phyloP scores from a whole-genome alignment of 2,888 invertebrate genomes.

The Apotomis capreana region DNA sequence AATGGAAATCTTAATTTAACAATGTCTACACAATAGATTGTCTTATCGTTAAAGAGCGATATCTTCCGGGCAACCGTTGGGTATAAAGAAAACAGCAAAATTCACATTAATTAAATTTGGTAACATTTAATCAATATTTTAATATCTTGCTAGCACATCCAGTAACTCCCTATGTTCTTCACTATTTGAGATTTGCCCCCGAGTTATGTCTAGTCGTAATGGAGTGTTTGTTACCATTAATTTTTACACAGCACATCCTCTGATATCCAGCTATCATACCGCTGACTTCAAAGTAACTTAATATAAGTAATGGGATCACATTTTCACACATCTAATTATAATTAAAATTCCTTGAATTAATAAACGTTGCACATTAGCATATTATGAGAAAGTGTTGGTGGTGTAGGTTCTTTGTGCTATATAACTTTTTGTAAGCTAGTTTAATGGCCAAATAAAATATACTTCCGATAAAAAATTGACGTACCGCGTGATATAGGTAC shows the following conservation, averaged over 20 bases:
- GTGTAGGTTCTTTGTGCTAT: background rate
- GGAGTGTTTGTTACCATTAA: constrained; percentile 74
- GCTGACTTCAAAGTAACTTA: constrained; percentile 22
- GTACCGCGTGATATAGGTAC: background rate
- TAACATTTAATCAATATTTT: too few relatives aligned
- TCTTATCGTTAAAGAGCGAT: too few relatives aligned
- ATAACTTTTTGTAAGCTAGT: too few relatives aligned
- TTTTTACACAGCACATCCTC: constrained; percentile 72
- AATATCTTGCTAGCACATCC: constrained; percentile 35
- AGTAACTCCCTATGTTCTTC: constrained; percentile 44
- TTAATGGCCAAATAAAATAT: too few relatives aligned
- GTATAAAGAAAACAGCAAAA: too few relatives aligned
- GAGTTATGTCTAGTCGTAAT: constrained; percentile 67
- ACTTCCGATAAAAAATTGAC: too few relatives aligned
- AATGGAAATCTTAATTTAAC: too few relatives aligned
- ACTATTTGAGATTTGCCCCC: constrained; percentile 59
- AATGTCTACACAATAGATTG: too few relatives aligned
- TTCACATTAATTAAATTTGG: too few relatives aligned
- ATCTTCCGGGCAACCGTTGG: too few relatives aligned
- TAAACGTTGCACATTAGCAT: constrained; percentile 2
- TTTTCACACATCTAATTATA: constrained; percentile 30
- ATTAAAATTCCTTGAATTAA: constrained; percentile 8
- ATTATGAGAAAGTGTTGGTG: background rate
- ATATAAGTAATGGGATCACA: background rate
- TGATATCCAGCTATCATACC: constrained; percentile 53